These are phyloP conservation scores for Sterrhoptilus dennistouni DNA, from an alignment of 2,113 vertebrate species.

Conservation along the genomic window DNA sequence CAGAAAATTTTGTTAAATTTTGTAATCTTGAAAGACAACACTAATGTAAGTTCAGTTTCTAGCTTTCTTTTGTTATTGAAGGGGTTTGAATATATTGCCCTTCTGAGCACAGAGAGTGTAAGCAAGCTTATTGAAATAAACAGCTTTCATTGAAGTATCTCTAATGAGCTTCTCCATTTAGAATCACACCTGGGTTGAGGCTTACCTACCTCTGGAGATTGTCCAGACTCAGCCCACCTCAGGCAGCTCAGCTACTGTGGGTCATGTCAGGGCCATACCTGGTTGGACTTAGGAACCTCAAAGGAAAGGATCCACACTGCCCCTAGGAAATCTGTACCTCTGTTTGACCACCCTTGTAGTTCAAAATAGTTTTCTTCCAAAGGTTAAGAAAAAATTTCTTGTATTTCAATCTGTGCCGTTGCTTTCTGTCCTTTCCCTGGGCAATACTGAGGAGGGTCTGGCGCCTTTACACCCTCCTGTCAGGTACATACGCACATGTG, in stretches of 20 bases:
- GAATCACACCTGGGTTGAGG: not conserved
- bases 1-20: not conserved
- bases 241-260: not conserved
- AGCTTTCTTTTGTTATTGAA: not conserved
- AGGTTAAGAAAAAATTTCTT: not conserved
- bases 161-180: slow-evolving; percentile 1
- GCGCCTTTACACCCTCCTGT: not conserved
- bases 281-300: not conserved
- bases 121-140: slow-evolving; percentile 9
- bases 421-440: not conserved
- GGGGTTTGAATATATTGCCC: not conserved
- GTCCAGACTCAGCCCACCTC: not conserved
- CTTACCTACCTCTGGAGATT: not conserved
- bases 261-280: not conserved
- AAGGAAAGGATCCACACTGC: not conserved
- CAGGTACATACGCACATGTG: fast-evolving
- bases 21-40: not conserved
- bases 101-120: not conserved
- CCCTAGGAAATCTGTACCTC: not conserved
- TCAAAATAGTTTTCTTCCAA: not conserved
- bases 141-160: not conserved
- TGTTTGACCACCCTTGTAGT: not conserved
- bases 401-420: not conserved
- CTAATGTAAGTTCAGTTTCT: not conserved
- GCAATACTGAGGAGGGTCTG: not conserved